phyloP scores from a whole-genome alignment of 2,797 vertebrate species.

The Phyllotis vaccarum region DNA sequence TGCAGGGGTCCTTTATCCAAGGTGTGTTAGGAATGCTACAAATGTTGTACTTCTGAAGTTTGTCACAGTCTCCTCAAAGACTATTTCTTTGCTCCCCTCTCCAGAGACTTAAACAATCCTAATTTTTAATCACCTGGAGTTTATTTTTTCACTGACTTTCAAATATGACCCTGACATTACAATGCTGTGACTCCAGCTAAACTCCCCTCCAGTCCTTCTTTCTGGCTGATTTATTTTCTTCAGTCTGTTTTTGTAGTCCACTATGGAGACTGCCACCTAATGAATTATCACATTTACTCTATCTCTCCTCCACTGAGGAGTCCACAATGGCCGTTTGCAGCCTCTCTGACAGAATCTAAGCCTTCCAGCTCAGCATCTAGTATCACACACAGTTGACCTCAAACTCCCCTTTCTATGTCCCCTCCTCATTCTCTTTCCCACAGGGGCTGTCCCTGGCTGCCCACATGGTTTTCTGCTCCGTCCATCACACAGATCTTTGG shows the following conservation, averaged over 20 bases:
- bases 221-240: neutral
- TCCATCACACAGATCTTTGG: neutral
- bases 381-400: neutral
- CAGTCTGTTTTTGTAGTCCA: neutral
- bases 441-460: neutral
- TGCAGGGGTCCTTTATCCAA: neutral
- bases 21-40: neutral
- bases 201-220: neutral
- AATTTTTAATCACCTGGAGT: constrained; percentile 39
- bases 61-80: neutral
- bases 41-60: neutral
- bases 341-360: constrained; percentile 15
- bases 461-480: neutral
- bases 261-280: neutral
- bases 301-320: neutral
- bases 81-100: neutral
- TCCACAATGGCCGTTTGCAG: neutral
- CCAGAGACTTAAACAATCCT: neutral
- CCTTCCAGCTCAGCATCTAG: neutral
- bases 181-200: neutral
- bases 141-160: neutral
- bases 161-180: neutral
- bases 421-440: neutral
- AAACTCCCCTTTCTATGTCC: neutral
- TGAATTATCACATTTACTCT: neutral